These are phyloP conservation scores for Anguilla rostrata DNA, from an alignment of 2,113 vertebrate genomes.

Conservation along the genomic window DNA sequence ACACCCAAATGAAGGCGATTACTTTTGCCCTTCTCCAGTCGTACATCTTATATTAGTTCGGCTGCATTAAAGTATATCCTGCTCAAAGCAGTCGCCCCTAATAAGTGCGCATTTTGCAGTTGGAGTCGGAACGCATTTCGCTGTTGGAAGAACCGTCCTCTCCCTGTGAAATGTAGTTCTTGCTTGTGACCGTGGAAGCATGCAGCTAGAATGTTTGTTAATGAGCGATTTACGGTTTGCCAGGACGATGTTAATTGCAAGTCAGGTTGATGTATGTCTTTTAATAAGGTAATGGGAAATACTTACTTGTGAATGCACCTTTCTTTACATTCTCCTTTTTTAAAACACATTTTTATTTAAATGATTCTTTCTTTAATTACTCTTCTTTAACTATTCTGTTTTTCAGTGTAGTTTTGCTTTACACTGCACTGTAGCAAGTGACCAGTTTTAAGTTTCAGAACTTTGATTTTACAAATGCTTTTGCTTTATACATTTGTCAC, in stretches of 20 bases:
- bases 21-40: background rate
- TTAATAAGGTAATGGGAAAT: slow-evolving; percentile 54
- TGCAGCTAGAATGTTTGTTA: slow-evolving; percentile 55
- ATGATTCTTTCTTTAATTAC: too few relatives aligned
- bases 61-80: slow-evolving; percentile 51
- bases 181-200: slow-evolving; percentile 42
- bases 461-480: background rate
- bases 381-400: background rate
- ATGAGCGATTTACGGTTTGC: slow-evolving; percentile 64
- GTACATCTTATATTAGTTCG: slow-evolving; percentile 34
- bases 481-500: background rate
- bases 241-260: slow-evolving; percentile 61
- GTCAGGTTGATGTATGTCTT: slow-evolving; percentile 57
- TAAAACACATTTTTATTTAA: background rate
- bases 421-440: background rate
- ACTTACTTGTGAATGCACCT: slow-evolving; percentile 34
- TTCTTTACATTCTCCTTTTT: too few relatives aligned
- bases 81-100: slow-evolving; percentile 58
- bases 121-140: slow-evolving; percentile 46
- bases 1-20: too few relatives aligned
- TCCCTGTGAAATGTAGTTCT: slow-evolving; percentile 61
- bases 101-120: slow-evolving; percentile 56
- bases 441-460: background rate
- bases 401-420: slow-evolving; percentile 33
- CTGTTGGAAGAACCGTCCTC: slow-evolving; percentile 54